Conservation (phyloP, 1,140 invertebrate genomes). For the Bombus impatiens region DNA sequence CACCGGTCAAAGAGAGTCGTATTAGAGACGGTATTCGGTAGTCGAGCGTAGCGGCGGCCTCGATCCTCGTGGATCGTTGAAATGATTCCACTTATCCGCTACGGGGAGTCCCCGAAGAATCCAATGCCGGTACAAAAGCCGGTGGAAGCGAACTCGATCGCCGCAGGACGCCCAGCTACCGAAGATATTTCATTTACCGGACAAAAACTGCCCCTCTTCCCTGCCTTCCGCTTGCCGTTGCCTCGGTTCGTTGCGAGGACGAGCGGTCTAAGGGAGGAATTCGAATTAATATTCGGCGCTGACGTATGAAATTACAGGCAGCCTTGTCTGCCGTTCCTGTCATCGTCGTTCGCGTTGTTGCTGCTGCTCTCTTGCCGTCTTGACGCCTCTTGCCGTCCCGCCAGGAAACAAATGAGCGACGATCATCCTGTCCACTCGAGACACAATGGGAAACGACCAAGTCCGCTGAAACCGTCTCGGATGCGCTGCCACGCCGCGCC, state of each 20-base stretch:
- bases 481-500: neutral
- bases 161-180: slow-evolving; percentile 77
- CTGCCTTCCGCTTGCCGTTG: slow-evolving; percentile 7
- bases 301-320: slow-evolving; percentile 81
- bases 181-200: slow-evolving; percentile 80
- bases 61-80: slow-evolving; percentile 68
- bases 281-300: slow-evolving; percentile 83
- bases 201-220: slow-evolving; percentile 70
- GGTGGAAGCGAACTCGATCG: slow-evolving; percentile 76
- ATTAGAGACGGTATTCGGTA: slow-evolving; percentile 64
- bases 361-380: slow-evolving; percentile 36
- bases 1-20: slow-evolving; percentile 40
- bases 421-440: slow-evolving; percentile 77
- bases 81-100: slow-evolving; percentile 79
- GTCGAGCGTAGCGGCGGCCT: slow-evolving; percentile 49
- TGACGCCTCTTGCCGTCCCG: slow-evolving; percentile 67
- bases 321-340: slow-evolving; percentile 57
- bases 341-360: slow-evolving; percentile 40
- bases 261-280: slow-evolving; percentile 72
- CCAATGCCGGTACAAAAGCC: slow-evolving; percentile 73
- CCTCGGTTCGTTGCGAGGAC: slow-evolving; percentile 34
- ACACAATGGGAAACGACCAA: slow-evolving; percentile 73
- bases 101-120: slow-evolving; percentile 76
- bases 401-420: slow-evolving; percentile 79
- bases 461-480: slow-evolving; percentile 48